Evolutionary conservation across 2,113 vertebrate species (phyloP), one percentile per base, ranked within the genome.

Genomic region (Halichoerus grypus): DNA sequence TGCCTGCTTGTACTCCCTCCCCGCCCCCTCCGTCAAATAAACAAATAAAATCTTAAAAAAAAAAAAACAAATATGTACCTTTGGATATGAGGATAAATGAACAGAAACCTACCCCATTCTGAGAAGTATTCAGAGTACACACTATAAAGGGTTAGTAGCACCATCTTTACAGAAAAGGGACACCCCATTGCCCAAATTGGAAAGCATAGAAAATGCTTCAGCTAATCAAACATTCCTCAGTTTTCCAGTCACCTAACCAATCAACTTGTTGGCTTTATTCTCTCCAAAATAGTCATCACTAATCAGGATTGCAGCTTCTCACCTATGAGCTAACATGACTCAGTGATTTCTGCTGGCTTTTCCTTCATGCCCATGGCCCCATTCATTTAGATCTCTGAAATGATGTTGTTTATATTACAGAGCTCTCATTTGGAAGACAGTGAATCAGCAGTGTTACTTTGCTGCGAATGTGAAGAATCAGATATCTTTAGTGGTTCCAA

Each of bases 381-480:
- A 53, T 88, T 96, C 22, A 22, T 91, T 82, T 95, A 71, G 93
- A 85, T 96, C 88, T 88, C 89, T 98, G 97, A 98, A 97, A 97
- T 89, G 69, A 97, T 98, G 61, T 97, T 97, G 55, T 98, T 98
- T 98, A 86, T 96, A 92, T 98, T 98, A 83, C 97, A 98, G 98
- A 98, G 95, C 67, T 98, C 97, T 93, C 96, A 97, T 92, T 96
- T 98, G 98, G 98, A 98, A 97, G 98, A 98, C 96, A 98, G 61
- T 98, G 97, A 98, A 93, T 98, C 96, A 94, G 97, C 98, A 97
- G 97, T 86, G 65, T 97, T 98, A 84, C 97, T 98, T 97, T 97
- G 96, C 96, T 98, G 87, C 98, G 97, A 98, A 96, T 98, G 76
- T 97, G 97, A 98, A 98, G 97, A 98, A 97, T 96, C 98, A 98